phyloP scores from a whole-genome alignment of 2,797 vertebrate species.

The Xiphorhynchus erythropygius region DNA sequence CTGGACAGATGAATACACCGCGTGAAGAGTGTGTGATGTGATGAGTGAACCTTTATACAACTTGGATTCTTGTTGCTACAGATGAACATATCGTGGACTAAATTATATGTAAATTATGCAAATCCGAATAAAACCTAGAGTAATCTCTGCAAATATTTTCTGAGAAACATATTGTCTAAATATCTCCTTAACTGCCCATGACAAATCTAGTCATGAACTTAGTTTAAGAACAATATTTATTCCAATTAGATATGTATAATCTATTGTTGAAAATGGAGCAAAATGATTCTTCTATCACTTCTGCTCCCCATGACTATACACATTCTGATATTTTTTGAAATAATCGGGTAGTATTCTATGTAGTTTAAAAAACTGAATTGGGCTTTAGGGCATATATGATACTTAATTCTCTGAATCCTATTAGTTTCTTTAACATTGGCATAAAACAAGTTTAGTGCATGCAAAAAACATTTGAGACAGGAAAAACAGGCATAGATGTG shows the following conservation, averaged over 20 bases:
- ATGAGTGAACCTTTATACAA: background rate
- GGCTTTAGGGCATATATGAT: background rate
- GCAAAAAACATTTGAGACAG: slow-evolving; percentile 17
- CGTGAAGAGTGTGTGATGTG: background rate
- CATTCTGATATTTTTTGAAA: background rate
- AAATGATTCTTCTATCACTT: background rate
- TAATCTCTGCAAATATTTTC: background rate
- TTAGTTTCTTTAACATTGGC: slow-evolving; percentile 40
- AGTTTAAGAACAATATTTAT: slow-evolving; percentile 6
- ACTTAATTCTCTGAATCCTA: background rate
- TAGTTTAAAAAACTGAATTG: background rate
- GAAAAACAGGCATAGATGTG: background rate
- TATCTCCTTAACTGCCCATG: background rate
- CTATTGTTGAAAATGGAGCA: background rate
- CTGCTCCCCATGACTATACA: background rate
- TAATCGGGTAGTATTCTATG: background rate
- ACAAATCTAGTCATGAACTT: background rate
- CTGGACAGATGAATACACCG: background rate
- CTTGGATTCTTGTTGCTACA: background rate
- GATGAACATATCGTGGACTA: background rate
- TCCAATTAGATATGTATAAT: background rate
- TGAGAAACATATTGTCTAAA: background rate
- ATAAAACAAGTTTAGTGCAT: background rate
- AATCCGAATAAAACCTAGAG: background rate
- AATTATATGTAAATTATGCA: background rate